A percentile compares a stretch with the other conserved stretches of the same genome.
Evolutionary conservation across 2,113 vertebrate genomes (phyloP).

Genomic region (Pluvialis apricaria): DNA sequence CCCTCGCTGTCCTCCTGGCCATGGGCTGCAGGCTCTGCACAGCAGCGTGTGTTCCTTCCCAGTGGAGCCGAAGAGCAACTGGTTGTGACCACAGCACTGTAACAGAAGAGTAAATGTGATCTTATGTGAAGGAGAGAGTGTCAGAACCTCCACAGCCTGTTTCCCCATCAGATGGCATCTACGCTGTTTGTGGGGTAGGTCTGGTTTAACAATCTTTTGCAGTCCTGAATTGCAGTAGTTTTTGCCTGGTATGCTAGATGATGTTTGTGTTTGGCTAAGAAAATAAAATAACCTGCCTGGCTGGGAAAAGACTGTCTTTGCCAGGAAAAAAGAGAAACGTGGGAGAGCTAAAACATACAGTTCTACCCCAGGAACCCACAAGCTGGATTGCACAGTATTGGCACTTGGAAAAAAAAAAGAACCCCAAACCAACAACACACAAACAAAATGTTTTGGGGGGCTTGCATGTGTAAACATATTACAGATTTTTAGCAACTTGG

Average conservation of each 20-base stretch:
- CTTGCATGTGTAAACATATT: not conserved
- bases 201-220: not conserved
- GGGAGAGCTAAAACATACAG: not conserved
- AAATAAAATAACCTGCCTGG: not conserved
- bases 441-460: not conserved
- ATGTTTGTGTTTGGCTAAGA: not conserved
- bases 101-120: not conserved
- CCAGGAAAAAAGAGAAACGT: not conserved
- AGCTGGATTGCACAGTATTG: not conserved
- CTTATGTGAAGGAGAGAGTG: not conserved
- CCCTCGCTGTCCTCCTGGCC: not conserved
- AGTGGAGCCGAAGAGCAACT: not conserved
- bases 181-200: not conserved
- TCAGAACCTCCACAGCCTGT: not conserved
- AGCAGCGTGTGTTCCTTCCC: not conserved
- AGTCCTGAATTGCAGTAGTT: not conserved
- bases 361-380: not conserved
- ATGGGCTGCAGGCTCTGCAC: not conserved
- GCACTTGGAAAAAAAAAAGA: not conserved
- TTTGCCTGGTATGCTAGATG: not conserved
- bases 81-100: not conserved
- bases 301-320: not conserved
- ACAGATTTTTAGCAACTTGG: not conserved
- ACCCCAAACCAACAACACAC: not conserved
- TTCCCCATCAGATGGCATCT: not conserved